phyloP scores from a whole-genome alignment of 2,797 vertebrate species.

The Emys orbicularis region DNA sequence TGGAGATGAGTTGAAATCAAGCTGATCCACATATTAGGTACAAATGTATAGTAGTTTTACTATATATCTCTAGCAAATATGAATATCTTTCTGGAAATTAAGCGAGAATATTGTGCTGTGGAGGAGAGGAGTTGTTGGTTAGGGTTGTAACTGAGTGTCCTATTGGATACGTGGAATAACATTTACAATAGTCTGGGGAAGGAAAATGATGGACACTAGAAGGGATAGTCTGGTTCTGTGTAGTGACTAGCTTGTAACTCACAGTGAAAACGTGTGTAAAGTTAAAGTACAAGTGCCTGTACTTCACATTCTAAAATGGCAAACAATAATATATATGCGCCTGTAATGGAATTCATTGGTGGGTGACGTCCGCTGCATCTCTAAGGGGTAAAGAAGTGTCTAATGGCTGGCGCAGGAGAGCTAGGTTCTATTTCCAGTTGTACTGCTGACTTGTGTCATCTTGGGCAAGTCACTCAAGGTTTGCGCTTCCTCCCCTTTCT shows the following conservation, averaged over 20 bases:
- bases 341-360: not conserved
- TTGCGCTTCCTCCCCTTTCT: not conserved
- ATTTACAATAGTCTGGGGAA: not conserved
- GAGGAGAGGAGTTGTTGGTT: not conserved
- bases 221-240: not conserved
- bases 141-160: not conserved
- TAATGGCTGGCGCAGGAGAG: not conserved
- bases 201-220: not conserved
- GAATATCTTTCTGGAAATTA: not conserved
- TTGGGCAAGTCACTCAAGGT: not conserved
- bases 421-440: not conserved
- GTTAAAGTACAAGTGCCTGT: not conserved
- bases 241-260: not conserved
- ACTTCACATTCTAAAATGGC: not conserved
- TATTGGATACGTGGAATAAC: not conserved
- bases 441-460: not conserved
- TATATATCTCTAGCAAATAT: not conserved
- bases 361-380: not conserved
- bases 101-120: not conserved
- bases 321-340: not conserved
- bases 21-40: not conserved
- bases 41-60: not conserved
- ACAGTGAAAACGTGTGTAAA: not conserved
- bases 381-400: fast-evolving
- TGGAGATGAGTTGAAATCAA: not conserved